Percentiles rank a stretch among this genome's conserved stretches.
These are phyloP conservation scores for Folsomia manolachei DNA, from an alignment of 2,888 invertebrate genomes.

Conservation along the genomic window DNA sequence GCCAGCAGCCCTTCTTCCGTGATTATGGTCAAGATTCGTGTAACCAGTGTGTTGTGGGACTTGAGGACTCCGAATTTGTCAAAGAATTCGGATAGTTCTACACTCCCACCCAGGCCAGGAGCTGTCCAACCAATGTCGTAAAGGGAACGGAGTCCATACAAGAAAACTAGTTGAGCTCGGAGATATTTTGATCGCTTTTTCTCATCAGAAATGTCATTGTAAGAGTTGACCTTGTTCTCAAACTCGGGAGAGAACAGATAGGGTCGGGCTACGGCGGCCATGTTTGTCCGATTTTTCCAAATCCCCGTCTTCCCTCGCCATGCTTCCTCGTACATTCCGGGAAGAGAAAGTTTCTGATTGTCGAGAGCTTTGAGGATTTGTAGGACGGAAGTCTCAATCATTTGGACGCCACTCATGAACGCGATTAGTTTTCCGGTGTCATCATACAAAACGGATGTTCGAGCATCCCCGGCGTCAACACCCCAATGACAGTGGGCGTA, in stretches of 20 bases:
- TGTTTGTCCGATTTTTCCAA: slow-evolving; percentile 15
- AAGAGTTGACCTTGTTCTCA: slow-evolving; percentile 8
- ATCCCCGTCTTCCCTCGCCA: slow-evolving; percentile 26
- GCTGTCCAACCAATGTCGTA: slow-evolving; percentile 22
- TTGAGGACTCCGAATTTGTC: slow-evolving; percentile 14
- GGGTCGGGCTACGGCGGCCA: slow-evolving; percentile 7
- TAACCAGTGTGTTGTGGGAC: slow-evolving; percentile 14
- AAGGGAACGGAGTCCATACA: slow-evolving; percentile 18
- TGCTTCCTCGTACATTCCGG: slow-evolving; percentile 31
- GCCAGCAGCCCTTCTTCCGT: slow-evolving; percentile 24
- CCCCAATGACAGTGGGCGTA: slow-evolving; percentile 32
- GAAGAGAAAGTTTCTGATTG: slow-evolving; percentile 23
- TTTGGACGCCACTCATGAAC: slow-evolving; percentile 33
- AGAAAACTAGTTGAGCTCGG: slow-evolving; percentile 6
- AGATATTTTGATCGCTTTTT: slow-evolving; percentile 2
- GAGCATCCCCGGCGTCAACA: neutral
- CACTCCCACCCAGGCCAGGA: slow-evolving; percentile 6
- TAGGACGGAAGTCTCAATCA: slow-evolving; percentile 31
- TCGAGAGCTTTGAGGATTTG: slow-evolving; percentile 32
- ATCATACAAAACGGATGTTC: slow-evolving; percentile 24
- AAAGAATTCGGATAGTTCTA: slow-evolving; percentile 14
- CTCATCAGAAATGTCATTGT: neutral
- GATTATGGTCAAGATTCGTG: slow-evolving; percentile 24
- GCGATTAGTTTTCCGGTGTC: slow-evolving; percentile 29
- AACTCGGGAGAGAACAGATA: slow-evolving; percentile 11